Conservation (phyloP, 2,888 invertebrate species). For the Pachydiplax longipennis region DNA sequence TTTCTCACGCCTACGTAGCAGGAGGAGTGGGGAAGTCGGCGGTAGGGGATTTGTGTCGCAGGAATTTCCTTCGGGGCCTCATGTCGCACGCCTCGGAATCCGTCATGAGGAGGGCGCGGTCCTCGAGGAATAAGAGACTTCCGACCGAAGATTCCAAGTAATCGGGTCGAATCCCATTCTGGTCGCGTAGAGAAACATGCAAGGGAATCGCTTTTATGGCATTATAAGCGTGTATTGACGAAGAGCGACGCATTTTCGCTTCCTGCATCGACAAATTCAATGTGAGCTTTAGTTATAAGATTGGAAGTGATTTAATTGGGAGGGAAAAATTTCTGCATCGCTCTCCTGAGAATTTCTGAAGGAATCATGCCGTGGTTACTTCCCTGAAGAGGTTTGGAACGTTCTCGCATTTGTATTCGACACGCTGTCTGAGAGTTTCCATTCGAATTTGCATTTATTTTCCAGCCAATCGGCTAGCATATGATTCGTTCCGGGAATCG, state of each 20-base stretch:
- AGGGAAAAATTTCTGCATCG: no score
- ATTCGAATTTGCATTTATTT: no score
- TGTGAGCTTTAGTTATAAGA: no score
- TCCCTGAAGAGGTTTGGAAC: no score
- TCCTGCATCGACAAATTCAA: no score
- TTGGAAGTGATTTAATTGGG: no score
- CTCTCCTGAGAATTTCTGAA: no score
- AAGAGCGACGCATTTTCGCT: neutral
- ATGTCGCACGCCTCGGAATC: slow-evolving; percentile 22
- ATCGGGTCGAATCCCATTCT: neutral
- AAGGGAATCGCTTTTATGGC: neutral
- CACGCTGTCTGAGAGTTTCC: no score
- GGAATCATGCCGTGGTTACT: no score
- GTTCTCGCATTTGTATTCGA: no score
- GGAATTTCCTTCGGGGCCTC: neutral
- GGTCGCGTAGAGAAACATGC: neutral
- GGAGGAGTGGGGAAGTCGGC: neutral
- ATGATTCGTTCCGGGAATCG: no score
- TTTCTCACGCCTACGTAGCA: neutral
- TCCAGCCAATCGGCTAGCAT: no score
- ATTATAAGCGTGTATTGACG: neutral
- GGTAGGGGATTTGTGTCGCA: neutral
- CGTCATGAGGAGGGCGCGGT: neutral
- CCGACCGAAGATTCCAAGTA: slow-evolving; percentile 4
- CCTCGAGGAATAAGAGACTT: neutral